Evolutionary conservation across 2,888 invertebrate species (phyloP).

Genomic region (Lasioglossum oenotherae): DNA sequence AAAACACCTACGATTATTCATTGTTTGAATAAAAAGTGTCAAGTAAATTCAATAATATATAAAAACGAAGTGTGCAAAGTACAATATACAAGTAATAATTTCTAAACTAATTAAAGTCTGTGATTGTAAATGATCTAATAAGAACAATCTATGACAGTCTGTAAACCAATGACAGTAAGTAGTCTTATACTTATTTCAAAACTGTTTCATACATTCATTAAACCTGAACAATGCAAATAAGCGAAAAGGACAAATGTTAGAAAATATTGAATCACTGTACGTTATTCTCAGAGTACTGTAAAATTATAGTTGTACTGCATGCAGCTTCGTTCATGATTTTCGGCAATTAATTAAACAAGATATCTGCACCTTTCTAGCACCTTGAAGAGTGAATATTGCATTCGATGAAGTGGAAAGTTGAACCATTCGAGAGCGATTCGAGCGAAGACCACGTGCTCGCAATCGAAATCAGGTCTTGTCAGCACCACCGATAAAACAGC

Average conservation of each 20-base stretch:
- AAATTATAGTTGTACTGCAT: background rate
- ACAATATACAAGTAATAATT: no score
- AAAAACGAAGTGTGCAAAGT: no score
- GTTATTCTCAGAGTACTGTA: background rate
- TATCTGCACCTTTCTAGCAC: background rate
- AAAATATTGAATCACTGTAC: background rate
- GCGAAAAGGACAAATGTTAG: no score
- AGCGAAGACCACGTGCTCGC: background rate
- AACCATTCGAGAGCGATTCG: background rate
- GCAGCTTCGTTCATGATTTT: background rate
- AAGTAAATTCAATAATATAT: no score
- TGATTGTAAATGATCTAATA: no score
- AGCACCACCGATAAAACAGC: background rate
- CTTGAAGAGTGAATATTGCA: background rate
- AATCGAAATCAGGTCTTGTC: background rate
- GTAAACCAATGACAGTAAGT: no score
- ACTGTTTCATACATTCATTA: background rate
- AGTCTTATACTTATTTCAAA: no score
- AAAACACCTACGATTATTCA: no score
- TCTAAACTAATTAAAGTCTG: no score
- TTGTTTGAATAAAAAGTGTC: no score
- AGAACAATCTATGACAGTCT: no score
- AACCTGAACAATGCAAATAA: background rate
- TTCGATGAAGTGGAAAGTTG: background rate
- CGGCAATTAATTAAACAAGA: background rate